Conservation (phyloP, 2,797 vertebrate species). For the Hyperoplus lanceolatus region DNA sequence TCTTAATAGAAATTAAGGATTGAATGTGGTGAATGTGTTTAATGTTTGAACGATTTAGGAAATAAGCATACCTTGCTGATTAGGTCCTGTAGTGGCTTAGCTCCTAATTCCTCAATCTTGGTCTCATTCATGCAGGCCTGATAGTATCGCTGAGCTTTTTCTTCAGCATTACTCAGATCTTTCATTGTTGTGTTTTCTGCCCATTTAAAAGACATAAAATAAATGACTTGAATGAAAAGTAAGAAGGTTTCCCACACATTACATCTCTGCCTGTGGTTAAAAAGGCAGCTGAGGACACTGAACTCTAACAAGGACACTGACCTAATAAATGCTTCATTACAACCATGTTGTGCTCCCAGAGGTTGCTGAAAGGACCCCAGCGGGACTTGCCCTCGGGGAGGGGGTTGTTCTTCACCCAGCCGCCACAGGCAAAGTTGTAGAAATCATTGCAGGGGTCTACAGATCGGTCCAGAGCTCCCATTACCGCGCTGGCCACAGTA, state of each 20-base stretch:
- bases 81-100: slow-evolving; percentile 90
- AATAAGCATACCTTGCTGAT: slow-evolving; percentile 88
- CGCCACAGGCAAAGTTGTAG: slow-evolving; percentile 94
- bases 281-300: slow-evolving; percentile 17
- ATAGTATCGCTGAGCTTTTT: slow-evolving; percentile 94
- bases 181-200: slow-evolving; percentile 92
- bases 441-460: slow-evolving; percentile 97
- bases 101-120: slow-evolving; percentile 92
- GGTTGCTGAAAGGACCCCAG: slow-evolving; percentile 96
- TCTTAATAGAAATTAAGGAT: background rate
- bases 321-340: slow-evolving; percentile 96
- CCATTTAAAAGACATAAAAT: background rate
- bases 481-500: slow-evolving; percentile 90
- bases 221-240: slow-evolving; percentile 15
- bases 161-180: slow-evolving; percentile 89
- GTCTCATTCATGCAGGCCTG: slow-evolving; percentile 96
- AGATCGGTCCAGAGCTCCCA: slow-evolving; percentile 89
- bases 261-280: background rate
- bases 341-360: slow-evolving; percentile 98
- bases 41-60: slow-evolving; percentile 1
- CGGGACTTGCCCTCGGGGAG: slow-evolving; percentile 95
- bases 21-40: slow-evolving; percentile 14
- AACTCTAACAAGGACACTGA: slow-evolving; percentile 67
- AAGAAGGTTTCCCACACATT: background rate
- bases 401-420: slow-evolving; percentile 95